These are phyloP conservation scores for Reticulitermes lucifugus DNA, from an alignment of 2,888 invertebrate species.

Conservation along the genomic window DNA sequence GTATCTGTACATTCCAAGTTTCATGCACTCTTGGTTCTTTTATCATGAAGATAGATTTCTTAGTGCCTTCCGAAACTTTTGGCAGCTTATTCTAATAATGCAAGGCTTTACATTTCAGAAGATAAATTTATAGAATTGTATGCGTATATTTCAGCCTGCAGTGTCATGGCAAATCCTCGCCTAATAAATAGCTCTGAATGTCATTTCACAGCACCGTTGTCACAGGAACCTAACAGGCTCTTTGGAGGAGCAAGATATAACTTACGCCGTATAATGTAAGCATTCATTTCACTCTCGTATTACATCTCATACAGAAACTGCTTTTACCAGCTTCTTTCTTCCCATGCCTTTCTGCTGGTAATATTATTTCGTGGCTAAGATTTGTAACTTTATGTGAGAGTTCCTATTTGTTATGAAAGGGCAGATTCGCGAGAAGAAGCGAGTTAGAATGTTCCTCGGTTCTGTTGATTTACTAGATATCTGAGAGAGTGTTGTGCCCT, in stretches of 20 bases:
- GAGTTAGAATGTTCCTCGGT: not conserved
- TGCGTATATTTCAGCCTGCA: too few species aligned
- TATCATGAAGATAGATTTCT: too few species aligned
- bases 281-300: not conserved
- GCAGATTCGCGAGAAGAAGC: not conserved
- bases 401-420: not conserved
- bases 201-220: not conserved
- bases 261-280: not conserved
- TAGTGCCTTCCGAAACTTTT: too few species aligned
- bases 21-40: too few species aligned
- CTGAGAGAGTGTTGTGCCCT: not conserved
- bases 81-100: too few species aligned
- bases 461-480: slow-evolving; percentile 10
- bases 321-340: not conserved
- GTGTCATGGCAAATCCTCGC: not conserved
- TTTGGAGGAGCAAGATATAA: not conserved
- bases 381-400: not conserved
- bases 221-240: not conserved
- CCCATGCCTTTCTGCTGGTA: not conserved
- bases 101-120: too few species aligned
- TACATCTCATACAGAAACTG: not conserved
- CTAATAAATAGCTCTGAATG: not conserved
- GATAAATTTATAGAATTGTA: too few species aligned
- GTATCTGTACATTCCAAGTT: too few species aligned
- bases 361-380: slow-evolving; percentile 10